Evolutionary conservation across 2,888 invertebrate species (phyloP), one percentile per base, ranked within the genome.

Genomic region (Biston stratarius): DNA sequence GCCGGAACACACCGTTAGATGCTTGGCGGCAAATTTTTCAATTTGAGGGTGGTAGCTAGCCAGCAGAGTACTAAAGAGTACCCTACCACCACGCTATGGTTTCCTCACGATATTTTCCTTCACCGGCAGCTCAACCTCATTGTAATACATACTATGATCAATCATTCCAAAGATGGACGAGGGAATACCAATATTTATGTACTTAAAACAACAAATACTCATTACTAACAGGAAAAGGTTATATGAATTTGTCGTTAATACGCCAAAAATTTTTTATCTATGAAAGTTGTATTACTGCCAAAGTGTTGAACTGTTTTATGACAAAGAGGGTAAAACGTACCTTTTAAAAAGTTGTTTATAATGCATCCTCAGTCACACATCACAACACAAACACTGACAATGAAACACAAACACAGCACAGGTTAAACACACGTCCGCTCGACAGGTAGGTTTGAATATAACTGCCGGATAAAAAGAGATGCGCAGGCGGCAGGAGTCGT

Each of bases 321-420:
- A 6, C 10, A 53, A 15, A 53, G 14, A 11, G n/a, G 8, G 38
- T 53, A 48, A 6, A 38, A 68, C 89, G 60, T 65, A 93, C 94
- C 94, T 92, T 82, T 89, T 91, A 76, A 93, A 92, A 63, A 94
- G 79, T 75, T 89, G 89, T 79, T 94, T 94, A 76, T 92, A 94
- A 86, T 94, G 93, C 94, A 94, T 94, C 88, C 90, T 88, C 74
- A 77, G 24, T 78, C 76, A 76, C 79, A 83, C 83, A 81, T 76
- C 81, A 83, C 80, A 76, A 76, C 83, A 83, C 85, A 80, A 73
- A 68, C 80, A 83, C 78, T 76, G 70, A 38, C 38, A 38, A 72
- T n/a, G 42, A 55, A 77, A 81, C 79, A 77, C 73, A 73, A 76
- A 77, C 78, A 76, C 72, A 61, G 74, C 75, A 74, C 70, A 74